Base-by-base conservation (phyloP, 1,140 invertebrate genomes). In the Leptonema lineaticorne region DNA sequence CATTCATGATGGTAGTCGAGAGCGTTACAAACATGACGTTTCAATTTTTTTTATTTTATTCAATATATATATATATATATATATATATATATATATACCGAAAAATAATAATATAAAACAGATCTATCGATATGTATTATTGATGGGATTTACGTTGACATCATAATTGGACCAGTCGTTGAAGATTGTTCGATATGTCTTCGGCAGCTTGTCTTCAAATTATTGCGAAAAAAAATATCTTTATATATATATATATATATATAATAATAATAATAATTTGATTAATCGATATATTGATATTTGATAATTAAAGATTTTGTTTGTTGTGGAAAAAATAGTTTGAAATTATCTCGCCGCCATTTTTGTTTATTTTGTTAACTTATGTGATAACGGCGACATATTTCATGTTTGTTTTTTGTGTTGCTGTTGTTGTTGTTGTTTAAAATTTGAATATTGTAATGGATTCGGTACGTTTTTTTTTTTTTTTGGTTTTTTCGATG, bases 1-100 rank as follows among this genome's bases (percentile, higher is more conserved):
- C 57, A 59, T 59, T 59, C 57, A 59, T 59, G 64, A 67, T 56
- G 33, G 50, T 58, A 14, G 46, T 8, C 46, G 41, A 16, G 14
- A 18, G 7, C 11, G 56, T 2, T n/a, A 27, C 28, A n/a, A n/a
- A 30, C 28, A 33, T 41, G 28, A 16, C 57, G 57, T 41, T 29
- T n/a, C n/a, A n/a, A n/a, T n/a, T n/a, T n/a, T n/a, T n/a, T n/a
- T n/a, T n/a, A n/a, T n/a, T n/a, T n/a, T n/a, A n/a, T n/a, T n/a
- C n/a, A n/a, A n/a, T n/a, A n/a, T n/a, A n/a, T n/a, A n/a, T n/a
- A n/a, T n/a, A n/a, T n/a, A n/a, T n/a, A n/a, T n/a, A n/a, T n/a
- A n/a, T n/a, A n/a, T n/a, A n/a, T n/a, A n/a, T n/a, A n/a, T n/a
- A n/a, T n/a, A n/a, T n/a, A n/a, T n/a, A n/a, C n/a, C n/a, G n/a